A percentile compares a stretch with the other conserved stretches of the same genome.
phyloP scores from a whole-genome alignment of 2,888 invertebrate genomes.

The Nemotelus nigrinus region DNA sequence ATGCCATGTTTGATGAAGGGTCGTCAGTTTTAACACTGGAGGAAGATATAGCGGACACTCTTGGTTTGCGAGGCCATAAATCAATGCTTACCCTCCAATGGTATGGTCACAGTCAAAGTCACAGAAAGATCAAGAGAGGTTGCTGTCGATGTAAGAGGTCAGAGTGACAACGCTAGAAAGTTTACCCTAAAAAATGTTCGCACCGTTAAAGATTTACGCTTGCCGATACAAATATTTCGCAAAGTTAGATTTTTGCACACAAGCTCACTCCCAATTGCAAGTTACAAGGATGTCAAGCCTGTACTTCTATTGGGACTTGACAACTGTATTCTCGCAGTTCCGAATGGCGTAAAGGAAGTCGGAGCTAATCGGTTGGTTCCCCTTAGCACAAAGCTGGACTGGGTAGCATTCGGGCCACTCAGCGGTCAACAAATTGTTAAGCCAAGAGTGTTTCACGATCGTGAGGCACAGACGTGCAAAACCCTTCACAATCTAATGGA shows the following conservation, averaged over 20 bases:
- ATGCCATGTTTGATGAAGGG: slow-evolving; percentile 50
- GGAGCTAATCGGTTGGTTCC: slow-evolving; percentile 46
- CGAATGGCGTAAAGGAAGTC: slow-evolving; percentile 44
- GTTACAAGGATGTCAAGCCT: slow-evolving; percentile 3
- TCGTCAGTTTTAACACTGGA: not conserved
- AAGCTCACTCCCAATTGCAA: not conserved
- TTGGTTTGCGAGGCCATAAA: not conserved
- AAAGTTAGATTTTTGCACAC: not conserved
- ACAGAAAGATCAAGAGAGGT: not conserved
- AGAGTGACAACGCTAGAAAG: not conserved
- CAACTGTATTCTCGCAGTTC: slow-evolving; percentile 43
- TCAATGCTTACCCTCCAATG: slow-evolving; percentile 1
- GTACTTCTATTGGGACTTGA: not conserved
- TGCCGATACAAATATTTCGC: not conserved
- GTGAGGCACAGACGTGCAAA: not conserved
- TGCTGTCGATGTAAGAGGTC: not conserved
- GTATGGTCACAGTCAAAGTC: not conserved
- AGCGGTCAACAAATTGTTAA: not conserved
- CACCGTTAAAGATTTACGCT: not conserved
- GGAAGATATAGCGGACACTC: not conserved
- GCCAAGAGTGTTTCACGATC: not conserved
- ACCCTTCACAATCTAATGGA: not conserved
- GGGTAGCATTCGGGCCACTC: slow-evolving; percentile 41
- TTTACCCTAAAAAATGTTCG: not conserved
- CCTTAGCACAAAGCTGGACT: slow-evolving; percentile 48